A percentile compares a stretch with the other conserved stretches of the same genome.
Evolutionary conservation across 2,888 invertebrate genomes (phyloP).

Genomic region (Buathra laborator): DNA sequence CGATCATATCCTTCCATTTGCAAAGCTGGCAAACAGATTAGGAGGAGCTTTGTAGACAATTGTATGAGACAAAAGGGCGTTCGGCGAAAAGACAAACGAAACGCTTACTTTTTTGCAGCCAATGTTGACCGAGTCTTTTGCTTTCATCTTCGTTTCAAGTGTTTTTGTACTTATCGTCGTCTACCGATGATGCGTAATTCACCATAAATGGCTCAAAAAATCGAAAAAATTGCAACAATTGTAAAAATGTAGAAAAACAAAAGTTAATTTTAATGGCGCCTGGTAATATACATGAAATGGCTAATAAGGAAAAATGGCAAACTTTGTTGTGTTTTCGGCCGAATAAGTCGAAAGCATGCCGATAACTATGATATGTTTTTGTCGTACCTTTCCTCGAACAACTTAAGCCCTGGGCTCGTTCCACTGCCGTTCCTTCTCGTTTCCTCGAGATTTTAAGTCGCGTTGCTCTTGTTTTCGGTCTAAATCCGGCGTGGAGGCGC

Average conservation of each 20-base stretch:
- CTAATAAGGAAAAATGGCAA: not conserved
- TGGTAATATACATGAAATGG: not conserved
- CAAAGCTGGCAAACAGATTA: conserved; percentile 35
- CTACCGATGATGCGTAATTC: no score
- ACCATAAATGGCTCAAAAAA: conserved; percentile 21
- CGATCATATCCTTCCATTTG: conserved; percentile 11
- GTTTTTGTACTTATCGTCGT: not conserved
- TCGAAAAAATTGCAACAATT: not conserved
- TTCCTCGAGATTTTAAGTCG: conserved; percentile 42
- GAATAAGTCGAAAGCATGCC: not conserved
- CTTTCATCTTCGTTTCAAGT: not conserved
- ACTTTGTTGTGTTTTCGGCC: conserved; percentile 13
- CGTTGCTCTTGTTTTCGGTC: conserved; percentile 72
- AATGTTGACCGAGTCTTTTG: not conserved
- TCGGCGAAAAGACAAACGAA: not conserved
- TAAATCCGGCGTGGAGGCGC: conserved; percentile 79
- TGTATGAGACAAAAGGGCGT: not conserved
- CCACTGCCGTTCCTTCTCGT: conserved; percentile 42
- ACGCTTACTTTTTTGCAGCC: not conserved
- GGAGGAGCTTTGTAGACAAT: not conserved
- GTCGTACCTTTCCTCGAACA: conserved; percentile 52
- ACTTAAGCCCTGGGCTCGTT: conserved; percentile 37
- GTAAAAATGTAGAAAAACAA: not conserved
- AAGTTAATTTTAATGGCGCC: not conserved
- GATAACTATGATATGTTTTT: conserved; percentile 8